Conservation (phyloP, 2,888 invertebrate species). For the Ryuthela nishihirai region DNA sequence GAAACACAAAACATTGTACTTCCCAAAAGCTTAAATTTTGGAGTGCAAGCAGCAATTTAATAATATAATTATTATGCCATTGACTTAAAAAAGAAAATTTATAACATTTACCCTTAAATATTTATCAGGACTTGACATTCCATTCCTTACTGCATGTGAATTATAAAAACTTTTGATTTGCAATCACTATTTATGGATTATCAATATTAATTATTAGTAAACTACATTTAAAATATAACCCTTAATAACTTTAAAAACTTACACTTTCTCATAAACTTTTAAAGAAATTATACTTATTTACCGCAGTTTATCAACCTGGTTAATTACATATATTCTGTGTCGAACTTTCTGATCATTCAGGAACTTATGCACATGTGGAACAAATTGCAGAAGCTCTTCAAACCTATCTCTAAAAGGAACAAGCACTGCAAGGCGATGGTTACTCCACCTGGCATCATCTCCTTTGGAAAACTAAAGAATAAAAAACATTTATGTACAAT, state of each 20-base stretch:
- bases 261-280: background rate
- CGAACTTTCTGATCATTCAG: slow-evolving; percentile 71
- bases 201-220: too few relatives aligned
- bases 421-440: slow-evolving; percentile 66
- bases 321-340: slow-evolving; percentile 83
- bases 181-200: too few relatives aligned
- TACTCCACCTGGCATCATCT: slow-evolving; percentile 5
- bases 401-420: slow-evolving; percentile 95
- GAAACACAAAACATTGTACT: too few relatives aligned
- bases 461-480: background rate
- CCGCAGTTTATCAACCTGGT: slow-evolving; percentile 64
- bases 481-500: background rate
- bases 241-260: background rate
- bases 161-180: too few relatives aligned
- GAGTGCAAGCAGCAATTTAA: too few relatives aligned
- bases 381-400: slow-evolving; percentile 90
- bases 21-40: too few relatives aligned
- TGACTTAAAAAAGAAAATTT: too few relatives aligned
- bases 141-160: too few relatives aligned
- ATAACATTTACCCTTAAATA: too few relatives aligned
- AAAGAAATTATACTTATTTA: too few relatives aligned
- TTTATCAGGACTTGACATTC: too few relatives aligned
- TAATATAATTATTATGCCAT: too few relatives aligned
- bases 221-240: background rate
- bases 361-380: slow-evolving; percentile 82